phyloP scores from a whole-genome alignment of 2,113 vertebrate genomes.

The Pygoscelis adeliae region DNA sequence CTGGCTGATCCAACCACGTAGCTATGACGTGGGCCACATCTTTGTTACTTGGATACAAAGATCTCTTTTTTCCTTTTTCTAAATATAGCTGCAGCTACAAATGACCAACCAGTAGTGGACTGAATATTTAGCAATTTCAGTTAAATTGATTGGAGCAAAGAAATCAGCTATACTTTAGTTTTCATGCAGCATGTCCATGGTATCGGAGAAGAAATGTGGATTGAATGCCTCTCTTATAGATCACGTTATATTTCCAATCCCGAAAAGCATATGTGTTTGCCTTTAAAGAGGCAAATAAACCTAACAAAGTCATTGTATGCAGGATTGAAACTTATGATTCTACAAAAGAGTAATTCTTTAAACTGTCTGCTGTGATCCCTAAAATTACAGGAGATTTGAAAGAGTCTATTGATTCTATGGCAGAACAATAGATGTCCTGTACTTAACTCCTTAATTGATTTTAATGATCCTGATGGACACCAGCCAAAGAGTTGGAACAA shows the following conservation, averaged over 20 bases:
- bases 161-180: not conserved
- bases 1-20: not conserved
- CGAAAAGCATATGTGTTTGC: not conserved
- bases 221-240: not conserved
- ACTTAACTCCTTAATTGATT: constrained; percentile 56
- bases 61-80: not conserved
- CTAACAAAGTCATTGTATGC: not conserved
- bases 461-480: constrained; percentile 23
- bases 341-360: constrained; percentile 12
- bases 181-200: rapidly evolving
- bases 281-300: not conserved
- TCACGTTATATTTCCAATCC: rapidly evolving
- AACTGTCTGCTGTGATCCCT: not conserved
- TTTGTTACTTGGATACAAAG: constrained; percentile 24
- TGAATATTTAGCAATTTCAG: constrained; percentile 3
- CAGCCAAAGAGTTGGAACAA: constrained; percentile 26
- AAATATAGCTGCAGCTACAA: constrained; percentile 21
- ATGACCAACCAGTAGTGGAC: not conserved
- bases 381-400: constrained; percentile 25
- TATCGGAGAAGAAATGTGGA: not conserved
- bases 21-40: not conserved
- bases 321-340: not conserved
- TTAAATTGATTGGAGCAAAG: not conserved
- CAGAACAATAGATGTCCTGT: constrained; percentile 35
- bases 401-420: constrained; percentile 24